Percentiles rank a stretch among this genome's conserved stretches.
Evolutionary conservation across 2,797 vertebrate genomes (phyloP).

Genomic region (Setipinna tenuifilis): DNA sequence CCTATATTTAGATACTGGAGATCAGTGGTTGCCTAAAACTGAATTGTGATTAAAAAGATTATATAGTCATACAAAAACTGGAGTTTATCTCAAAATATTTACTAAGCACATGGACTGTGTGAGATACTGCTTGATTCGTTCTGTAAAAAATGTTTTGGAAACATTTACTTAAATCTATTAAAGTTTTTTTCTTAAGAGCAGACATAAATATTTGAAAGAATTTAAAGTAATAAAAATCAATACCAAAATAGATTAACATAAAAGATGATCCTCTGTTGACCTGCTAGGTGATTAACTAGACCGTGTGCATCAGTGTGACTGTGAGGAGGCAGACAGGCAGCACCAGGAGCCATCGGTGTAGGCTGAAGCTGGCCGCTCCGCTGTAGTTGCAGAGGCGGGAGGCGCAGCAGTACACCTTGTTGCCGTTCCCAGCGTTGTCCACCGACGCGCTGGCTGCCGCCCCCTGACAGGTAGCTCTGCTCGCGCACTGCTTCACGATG

Average conservation of each 20-base stretch:
- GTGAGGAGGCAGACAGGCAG: slow-evolving; percentile 41
- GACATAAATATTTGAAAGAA: background rate
- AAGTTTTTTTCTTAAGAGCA: background rate
- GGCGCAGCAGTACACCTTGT: slow-evolving; percentile 65
- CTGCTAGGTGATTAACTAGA: background rate
- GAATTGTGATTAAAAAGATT: background rate
- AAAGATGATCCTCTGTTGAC: background rate
- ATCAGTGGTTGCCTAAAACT: background rate
- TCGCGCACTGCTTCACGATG: slow-evolving; percentile 67
- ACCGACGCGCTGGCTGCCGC: slow-evolving; percentile 37
- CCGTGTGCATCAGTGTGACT: slow-evolving; percentile 21
- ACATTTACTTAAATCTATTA: background rate
- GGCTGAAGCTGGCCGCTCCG: slow-evolving; percentile 47
- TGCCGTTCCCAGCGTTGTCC: slow-evolving; percentile 60
- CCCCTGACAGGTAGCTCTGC: slow-evolving; percentile 51
- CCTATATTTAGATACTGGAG: background rate
- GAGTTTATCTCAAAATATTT: background rate
- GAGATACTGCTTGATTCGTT: no score
- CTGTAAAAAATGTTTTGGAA: background rate
- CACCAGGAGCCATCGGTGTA: slow-evolving; percentile 49
- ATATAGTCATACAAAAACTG: background rate
- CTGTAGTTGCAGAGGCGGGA: slow-evolving; percentile 65
- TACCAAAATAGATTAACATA: background rate
- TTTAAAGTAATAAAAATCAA: background rate
- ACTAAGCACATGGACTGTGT: background rate